Evolutionary conservation across 2,888 invertebrate genomes (phyloP).

Genomic region (Gryllus longicercus): DNA sequence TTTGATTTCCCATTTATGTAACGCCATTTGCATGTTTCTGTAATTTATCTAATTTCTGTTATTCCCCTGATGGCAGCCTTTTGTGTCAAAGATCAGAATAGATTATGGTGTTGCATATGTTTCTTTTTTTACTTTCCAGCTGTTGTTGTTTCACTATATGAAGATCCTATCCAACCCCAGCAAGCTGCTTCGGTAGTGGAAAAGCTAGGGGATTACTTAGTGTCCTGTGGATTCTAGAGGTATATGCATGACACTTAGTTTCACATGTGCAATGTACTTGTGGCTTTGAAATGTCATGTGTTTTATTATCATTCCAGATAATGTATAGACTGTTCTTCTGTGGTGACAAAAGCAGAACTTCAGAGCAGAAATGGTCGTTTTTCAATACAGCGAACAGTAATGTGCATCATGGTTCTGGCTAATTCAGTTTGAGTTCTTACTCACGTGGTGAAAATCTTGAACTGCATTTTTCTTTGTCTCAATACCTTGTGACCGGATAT

Average conservation of each 20-base stretch:
- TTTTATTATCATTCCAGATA: slow-evolving; percentile 34
- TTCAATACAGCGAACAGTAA: slow-evolving; percentile 39
- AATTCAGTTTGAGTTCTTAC: slow-evolving; percentile 37
- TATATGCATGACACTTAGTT: slow-evolving; percentile 27
- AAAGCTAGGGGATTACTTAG: slow-evolving; percentile 95
- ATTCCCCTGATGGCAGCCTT: too few relatives aligned
- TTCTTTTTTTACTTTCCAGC: slow-evolving; percentile 59
- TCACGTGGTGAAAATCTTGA: slow-evolving; percentile 37
- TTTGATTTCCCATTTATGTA: too few relatives aligned
- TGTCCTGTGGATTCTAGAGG: slow-evolving; percentile 90
- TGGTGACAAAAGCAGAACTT: slow-evolving; percentile 37
- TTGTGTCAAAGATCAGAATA: too few relatives aligned
- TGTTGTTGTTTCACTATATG: slow-evolving; percentile 89
- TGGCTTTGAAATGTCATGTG: not conserved
- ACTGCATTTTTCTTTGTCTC: slow-evolving; percentile 38
- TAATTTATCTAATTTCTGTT: too few relatives aligned
- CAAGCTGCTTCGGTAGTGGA: slow-evolving; percentile 95
- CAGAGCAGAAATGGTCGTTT: slow-evolving; percentile 38
- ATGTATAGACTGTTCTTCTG: slow-evolving; percentile 38
- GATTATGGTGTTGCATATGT: too few relatives aligned
- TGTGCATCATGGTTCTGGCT: slow-evolving; percentile 39
- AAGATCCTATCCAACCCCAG: slow-evolving; percentile 95
- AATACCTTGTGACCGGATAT: slow-evolving; percentile 35
- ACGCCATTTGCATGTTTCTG: too few relatives aligned
- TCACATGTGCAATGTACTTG: not conserved